Percentiles rank a stretch among this genome's conserved stretches.
Evolutionary conservation across 1,140 invertebrate species (phyloP).

Genomic region (Bombus affinis): DNA sequence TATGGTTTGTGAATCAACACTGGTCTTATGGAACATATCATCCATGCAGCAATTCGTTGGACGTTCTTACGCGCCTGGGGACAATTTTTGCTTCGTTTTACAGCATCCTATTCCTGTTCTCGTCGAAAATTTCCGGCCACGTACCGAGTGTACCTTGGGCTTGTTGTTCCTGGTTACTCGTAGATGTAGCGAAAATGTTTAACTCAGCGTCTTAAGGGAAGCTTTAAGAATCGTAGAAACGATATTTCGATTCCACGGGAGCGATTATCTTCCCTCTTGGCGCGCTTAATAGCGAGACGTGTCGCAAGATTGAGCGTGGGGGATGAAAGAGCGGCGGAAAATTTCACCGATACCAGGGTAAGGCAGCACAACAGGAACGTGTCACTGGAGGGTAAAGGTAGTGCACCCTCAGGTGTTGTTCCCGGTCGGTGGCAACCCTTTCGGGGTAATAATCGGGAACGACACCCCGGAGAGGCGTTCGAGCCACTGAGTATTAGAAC

Average conservation of each 20-base stretch:
- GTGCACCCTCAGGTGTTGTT: conserved; percentile 80
- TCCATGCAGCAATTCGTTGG: not conserved
- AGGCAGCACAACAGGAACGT: conserved; percentile 3
- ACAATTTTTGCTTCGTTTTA: not conserved
- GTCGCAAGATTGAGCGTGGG: conserved; percentile 34
- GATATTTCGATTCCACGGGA: not conserved
- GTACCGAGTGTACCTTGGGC: not conserved
- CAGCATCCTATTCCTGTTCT: too few species aligned
- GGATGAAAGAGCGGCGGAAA: conserved; percentile 53
- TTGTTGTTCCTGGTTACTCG: not conserved
- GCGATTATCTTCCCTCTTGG: not conserved
- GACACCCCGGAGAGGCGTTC: conserved; percentile 77
- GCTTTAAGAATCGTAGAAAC: not conserved
- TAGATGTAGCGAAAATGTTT: not conserved
- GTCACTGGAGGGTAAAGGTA: conserved; percentile 56
- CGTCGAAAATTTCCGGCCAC: not conserved
- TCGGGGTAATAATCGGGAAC: conserved; percentile 80
- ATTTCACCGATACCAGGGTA: conserved; percentile 11
- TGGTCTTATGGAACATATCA: not conserved
- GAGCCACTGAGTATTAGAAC: conserved; percentile 75
- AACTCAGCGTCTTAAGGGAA: not conserved
- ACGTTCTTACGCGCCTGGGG: not conserved
- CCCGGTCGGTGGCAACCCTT: conserved; percentile 76
- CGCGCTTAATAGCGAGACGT: not conserved
- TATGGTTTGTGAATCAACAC: not conserved